Base-by-base conservation (phyloP, 2,797 vertebrate species). In the Rallus crepitans region DNA sequence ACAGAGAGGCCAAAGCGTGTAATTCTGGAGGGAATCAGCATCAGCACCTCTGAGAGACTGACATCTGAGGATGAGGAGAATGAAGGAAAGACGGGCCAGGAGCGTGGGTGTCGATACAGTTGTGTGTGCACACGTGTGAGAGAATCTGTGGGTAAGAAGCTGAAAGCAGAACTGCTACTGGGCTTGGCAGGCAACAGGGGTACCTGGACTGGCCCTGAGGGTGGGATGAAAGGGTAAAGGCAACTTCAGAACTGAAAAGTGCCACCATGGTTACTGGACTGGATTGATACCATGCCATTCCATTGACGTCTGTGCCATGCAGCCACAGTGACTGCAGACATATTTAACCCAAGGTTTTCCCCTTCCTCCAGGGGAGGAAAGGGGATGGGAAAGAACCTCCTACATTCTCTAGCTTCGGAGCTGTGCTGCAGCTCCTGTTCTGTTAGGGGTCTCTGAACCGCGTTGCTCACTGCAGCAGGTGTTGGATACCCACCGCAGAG, bases 261-360 rank as follows among this genome's bases (percentile, higher is more conserved):
- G 50, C 17, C 11, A 1, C 19, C 39, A 21, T 0, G 2, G 15
- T 8, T 8, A 17, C 31, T 37, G 47, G 42, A 48, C n/a, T 72
- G 60, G 25, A 17, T 64, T 59, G 40, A 56, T 20, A 45, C 19
- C 18, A 2, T 57, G 20, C 6, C 0, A 1, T 68, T 63, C 48
- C 20, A 7, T 4, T 80, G 17, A 71, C 25, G 86, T 82, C 50
- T 71, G 45, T 60, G 37, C 28, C 1, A 1, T 40, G 12, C 25
- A 82, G 15, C 42, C 25, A 4, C 1, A 1, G 45, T 39, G 40
- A 50, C 11, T 3, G 0, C 50, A 80, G 50, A 28, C 1, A 0
- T 25, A 20, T 10, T 69, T 88, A 83, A 81, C 8, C 6, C 19
- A 65, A 25, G 35, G 15, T 60, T 79, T 75, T 79, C 10, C 11